These are phyloP conservation scores for Calliopsis andreniformis DNA, from an alignment of 1,140 invertebrate genomes.

Conservation along the genomic window DNA sequence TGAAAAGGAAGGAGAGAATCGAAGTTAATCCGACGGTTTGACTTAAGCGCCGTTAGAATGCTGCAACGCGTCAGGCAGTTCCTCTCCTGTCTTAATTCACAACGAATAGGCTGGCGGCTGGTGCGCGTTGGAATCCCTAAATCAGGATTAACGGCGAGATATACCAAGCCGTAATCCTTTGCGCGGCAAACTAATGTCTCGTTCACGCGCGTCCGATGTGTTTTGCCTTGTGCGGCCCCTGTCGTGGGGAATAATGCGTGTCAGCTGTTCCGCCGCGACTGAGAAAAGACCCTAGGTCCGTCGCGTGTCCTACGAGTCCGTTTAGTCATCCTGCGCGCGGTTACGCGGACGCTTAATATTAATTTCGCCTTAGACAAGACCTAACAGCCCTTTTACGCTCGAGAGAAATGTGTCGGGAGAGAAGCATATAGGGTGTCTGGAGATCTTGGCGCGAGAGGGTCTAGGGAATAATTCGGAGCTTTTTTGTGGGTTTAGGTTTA, in stretches of 20 bases:
- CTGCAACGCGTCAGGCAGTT: background rate
- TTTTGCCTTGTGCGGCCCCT: slow-evolving; percentile 22
- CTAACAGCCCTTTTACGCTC: background rate
- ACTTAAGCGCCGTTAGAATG: slow-evolving; percentile 2
- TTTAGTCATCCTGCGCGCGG: slow-evolving; percentile 41
- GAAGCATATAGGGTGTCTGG: background rate
- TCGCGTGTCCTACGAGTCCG: slow-evolving; percentile 21
- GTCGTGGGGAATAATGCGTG: slow-evolving; percentile 46
- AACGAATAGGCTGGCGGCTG: slow-evolving; percentile 18
- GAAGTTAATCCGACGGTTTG: slow-evolving; percentile 22
- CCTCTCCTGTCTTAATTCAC: slow-evolving; percentile 41
- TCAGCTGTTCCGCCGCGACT: slow-evolving; percentile 22
- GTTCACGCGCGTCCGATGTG: slow-evolving; percentile 58
- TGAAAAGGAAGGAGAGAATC: background rate
- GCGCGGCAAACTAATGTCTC: slow-evolving; percentile 68
- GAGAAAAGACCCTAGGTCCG: slow-evolving; percentile 7
- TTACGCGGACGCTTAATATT: slow-evolving; percentile 50
- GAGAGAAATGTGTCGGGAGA: background rate
- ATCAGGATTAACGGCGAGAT: slow-evolving; percentile 74
- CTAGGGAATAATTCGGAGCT: too few relatives aligned
- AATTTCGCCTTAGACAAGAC: slow-evolving; percentile 37
- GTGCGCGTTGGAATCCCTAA: slow-evolving; percentile 66
- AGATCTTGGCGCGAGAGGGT: too few relatives aligned
- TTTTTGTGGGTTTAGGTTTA: too few relatives aligned
- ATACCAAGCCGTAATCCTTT: slow-evolving; percentile 70